These are phyloP conservation scores for Phrixothrix hirtus DNA, from an alignment of 2,888 invertebrate species.

Conservation along the genomic window DNA sequence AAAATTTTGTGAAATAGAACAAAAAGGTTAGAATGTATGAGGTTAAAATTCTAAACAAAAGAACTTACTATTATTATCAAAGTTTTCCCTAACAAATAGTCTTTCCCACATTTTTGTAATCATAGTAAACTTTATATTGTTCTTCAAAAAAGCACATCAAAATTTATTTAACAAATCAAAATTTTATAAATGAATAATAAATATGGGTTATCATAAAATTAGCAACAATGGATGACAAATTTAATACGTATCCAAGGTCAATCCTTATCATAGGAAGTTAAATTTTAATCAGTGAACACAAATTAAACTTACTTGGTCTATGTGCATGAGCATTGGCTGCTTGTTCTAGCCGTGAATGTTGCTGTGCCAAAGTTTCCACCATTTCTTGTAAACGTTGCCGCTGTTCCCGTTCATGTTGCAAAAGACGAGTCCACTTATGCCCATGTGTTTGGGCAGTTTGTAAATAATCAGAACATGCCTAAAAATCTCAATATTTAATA, in stretches of 20 bases:
- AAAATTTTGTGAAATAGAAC: too few relatives aligned
- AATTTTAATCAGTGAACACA: constrained; percentile 7
- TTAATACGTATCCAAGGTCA: background rate
- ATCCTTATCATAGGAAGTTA: background rate
- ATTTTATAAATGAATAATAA: background rate
- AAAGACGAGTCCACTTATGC: constrained; percentile 87
- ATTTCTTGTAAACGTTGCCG: constrained; percentile 90
- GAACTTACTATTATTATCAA: background rate
- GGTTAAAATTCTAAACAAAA: background rate
- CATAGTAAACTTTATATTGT: background rate
- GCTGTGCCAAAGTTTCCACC: constrained; percentile 95
- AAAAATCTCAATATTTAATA: constrained; percentile 5
- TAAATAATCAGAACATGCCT: constrained; percentile 92
- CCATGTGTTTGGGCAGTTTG: constrained; percentile 88
- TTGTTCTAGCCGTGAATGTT: constrained; percentile 94
- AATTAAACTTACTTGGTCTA: constrained; percentile 55
- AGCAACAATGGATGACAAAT: background rate
- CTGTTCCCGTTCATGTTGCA: constrained; percentile 95
- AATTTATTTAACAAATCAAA: too few relatives aligned
- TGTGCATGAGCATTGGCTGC: constrained; percentile 73
- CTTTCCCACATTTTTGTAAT: background rate
- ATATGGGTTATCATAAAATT: background rate
- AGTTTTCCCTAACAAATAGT: background rate
- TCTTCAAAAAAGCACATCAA: too few relatives aligned
- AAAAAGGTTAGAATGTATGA: background rate